These are phyloP conservation scores for Pachycephala philippinensis DNA, from an alignment of 2,113 vertebrate species.

Conservation along the genomic window DNA sequence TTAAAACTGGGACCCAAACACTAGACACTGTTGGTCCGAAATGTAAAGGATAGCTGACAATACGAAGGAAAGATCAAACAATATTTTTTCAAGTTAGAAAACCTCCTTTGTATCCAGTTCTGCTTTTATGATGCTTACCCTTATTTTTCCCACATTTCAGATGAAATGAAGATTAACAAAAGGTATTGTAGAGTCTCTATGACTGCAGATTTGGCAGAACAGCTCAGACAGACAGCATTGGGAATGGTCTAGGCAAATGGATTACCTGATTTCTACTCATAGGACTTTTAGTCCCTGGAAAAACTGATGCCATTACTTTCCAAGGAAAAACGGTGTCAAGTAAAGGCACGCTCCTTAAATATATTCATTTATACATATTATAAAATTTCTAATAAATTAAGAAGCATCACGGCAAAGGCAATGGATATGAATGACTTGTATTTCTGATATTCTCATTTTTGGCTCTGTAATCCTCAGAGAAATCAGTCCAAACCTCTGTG, in stretches of 20 bases:
- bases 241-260: background rate
- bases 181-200: background rate
- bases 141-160: background rate
- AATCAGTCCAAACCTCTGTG: background rate
- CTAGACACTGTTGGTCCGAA: background rate
- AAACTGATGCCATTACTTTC: background rate
- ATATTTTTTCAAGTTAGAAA: background rate
- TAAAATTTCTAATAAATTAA: background rate
- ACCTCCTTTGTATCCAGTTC: background rate
- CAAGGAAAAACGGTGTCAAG: background rate
- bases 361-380: background rate
- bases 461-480: background rate
- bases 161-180: background rate
- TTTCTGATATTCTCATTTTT: background rate
- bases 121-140: background rate
- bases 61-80: background rate
- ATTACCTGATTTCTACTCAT: background rate
- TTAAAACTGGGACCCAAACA: background rate
- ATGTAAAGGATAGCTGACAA: background rate
- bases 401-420: background rate
- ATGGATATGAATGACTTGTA: background rate
- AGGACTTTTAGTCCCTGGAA: background rate
- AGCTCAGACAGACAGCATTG: background rate
- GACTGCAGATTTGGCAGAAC: background rate
- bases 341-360: background rate